phyloP scores from a whole-genome alignment of 2,113 vertebrate genomes.

The Psittacula cyanocephala region DNA sequence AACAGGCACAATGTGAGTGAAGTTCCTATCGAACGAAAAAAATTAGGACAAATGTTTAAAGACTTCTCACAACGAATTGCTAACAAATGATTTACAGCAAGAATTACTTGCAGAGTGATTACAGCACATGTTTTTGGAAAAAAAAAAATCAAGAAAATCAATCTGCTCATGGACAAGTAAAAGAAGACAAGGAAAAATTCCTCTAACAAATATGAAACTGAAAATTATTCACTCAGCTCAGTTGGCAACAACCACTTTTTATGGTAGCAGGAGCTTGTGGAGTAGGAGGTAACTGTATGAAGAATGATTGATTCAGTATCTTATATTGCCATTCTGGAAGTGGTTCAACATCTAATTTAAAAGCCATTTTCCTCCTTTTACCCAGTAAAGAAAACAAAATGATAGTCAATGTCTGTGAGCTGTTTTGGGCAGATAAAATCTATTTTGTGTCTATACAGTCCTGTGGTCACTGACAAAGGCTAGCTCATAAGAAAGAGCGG shows the following conservation, averaged over 20 bases:
- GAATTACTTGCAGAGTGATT: neutral
- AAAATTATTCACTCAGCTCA: slow-evolving; percentile 3
- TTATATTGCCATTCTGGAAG: slow-evolving; percentile 47
- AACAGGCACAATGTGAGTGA: neutral
- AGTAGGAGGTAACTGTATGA: slow-evolving; percentile 49
- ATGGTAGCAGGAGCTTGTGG: slow-evolving; percentile 7
- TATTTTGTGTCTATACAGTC: neutral
- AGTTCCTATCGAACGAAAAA: neutral
- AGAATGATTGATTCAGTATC: slow-evolving; percentile 43
- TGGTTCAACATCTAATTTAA: slow-evolving; percentile 41
- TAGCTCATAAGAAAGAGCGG: neutral
- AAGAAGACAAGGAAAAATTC: neutral
- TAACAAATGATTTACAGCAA: neutral
- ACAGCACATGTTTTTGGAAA: neutral
- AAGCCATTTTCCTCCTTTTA: slow-evolving; percentile 21
- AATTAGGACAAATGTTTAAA: neutral
- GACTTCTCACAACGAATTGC: neutral
- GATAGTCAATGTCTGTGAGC: neutral
- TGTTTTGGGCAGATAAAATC: neutral
- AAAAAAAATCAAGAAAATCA: neutral
- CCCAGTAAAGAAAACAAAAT: slow-evolving; percentile 20
- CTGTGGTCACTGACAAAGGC: neutral
- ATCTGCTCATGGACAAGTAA: neutral
- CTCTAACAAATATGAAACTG: slow-evolving; percentile 7
- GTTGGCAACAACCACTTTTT: slow-evolving; percentile 36